These are phyloP conservation scores for Nyctereutes procyonoides DNA, from an alignment of 2,113 vertebrate genomes.

Conservation along the genomic window DNA sequence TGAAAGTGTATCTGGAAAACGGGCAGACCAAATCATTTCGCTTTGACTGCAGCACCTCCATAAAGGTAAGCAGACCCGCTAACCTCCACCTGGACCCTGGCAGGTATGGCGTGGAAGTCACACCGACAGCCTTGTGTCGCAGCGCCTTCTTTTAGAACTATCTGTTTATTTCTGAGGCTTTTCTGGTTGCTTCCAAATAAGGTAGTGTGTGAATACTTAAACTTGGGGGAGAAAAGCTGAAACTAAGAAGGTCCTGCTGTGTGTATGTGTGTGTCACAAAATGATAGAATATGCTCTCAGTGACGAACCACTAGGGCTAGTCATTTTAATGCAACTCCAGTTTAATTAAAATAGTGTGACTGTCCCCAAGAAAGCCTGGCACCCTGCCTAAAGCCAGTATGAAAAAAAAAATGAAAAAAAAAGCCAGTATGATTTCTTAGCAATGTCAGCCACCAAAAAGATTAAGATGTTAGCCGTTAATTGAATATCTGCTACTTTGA, in stretches of 20 bases:
- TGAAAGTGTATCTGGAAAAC: conserved; percentile 99
- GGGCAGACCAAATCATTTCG: conserved; percentile 99
- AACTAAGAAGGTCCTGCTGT: conserved; percentile 48
- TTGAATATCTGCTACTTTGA: conserved; percentile 78
- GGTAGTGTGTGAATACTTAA: background rate
- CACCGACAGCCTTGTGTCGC: background rate
- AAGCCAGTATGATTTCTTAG: conserved; percentile 79
- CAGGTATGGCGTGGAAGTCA: background rate
- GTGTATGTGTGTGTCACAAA: conserved; percentile 19
- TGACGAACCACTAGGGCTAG: conserved; percentile 48
- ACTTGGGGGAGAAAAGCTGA: background rate
- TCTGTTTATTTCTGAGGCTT: background rate
- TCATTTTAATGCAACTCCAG: conserved; percentile 70
- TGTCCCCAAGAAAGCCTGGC: conserved; percentile 70
- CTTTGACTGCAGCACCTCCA: conserved; percentile 98
- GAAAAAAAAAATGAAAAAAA: background rate
- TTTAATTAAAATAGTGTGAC: conserved; percentile 77
- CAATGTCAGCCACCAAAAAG: conserved; percentile 74
- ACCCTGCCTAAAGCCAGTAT: conserved; percentile 75
- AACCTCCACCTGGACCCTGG: background rate
- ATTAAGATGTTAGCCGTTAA: conserved; percentile 82
- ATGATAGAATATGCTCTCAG: conserved; percentile 22
- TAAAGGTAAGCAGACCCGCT: conserved; percentile 91
- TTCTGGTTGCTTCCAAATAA: conserved; percentile 15
- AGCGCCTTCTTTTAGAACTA: background rate